These are phyloP conservation scores for Bungarus multicinctus DNA, from an alignment of 2,113 vertebrate genomes.

Conservation along the genomic window DNA sequence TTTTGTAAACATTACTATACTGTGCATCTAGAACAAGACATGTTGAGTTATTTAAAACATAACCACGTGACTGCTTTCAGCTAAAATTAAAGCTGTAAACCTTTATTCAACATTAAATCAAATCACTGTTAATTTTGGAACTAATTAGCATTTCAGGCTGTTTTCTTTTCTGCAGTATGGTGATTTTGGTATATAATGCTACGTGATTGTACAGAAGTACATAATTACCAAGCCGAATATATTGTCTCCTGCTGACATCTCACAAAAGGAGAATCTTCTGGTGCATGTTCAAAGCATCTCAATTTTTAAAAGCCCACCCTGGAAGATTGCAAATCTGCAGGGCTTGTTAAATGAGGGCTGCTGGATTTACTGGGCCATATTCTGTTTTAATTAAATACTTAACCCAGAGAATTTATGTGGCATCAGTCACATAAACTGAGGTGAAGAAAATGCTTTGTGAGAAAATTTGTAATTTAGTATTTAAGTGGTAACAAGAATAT, in stretches of 20 bases:
- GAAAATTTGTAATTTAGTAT: slow-evolving; percentile 27
- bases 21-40: slow-evolving; percentile 56
- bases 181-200: slow-evolving; percentile 73
- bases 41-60: slow-evolving; percentile 62
- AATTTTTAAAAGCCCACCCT: slow-evolving; percentile 21
- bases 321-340: background rate
- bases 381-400: slow-evolving; percentile 40
- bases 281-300: slow-evolving; percentile 32
- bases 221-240: slow-evolving; percentile 73
- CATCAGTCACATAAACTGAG: slow-evolving; percentile 18
- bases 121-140: slow-evolving; percentile 81
- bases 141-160: slow-evolving; percentile 77
- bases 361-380: slow-evolving; percentile 14
- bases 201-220: slow-evolving; percentile 69
- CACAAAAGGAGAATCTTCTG: slow-evolving; percentile 56
- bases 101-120: slow-evolving; percentile 79
- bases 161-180: slow-evolving; percentile 61
- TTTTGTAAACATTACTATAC: slow-evolving; percentile 56
- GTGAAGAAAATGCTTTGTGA: slow-evolving; percentile 12
- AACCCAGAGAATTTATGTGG: slow-evolving; percentile 34
- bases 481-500: background rate
- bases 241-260: slow-evolving; percentile 73
- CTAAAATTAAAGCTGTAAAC: slow-evolving; percentile 74
- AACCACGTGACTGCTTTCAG: slow-evolving; percentile 64
- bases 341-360: slow-evolving; percentile 9